Conservation (phyloP, 2,888 invertebrate species). For the Drosophila trichaetosa region DNA sequence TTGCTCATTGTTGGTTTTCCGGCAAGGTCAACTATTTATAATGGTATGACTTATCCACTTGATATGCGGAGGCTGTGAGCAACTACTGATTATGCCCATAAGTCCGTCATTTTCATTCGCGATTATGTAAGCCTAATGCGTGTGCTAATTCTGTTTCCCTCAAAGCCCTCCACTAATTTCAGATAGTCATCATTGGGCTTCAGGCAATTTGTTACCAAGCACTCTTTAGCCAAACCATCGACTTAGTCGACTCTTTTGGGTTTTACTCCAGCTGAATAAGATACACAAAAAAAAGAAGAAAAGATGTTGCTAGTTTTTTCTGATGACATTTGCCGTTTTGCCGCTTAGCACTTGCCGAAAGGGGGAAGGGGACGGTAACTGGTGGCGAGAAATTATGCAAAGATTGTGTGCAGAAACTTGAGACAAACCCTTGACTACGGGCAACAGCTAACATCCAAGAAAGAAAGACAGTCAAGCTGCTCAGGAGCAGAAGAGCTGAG, state of each 20-base stretch:
- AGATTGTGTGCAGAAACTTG: constrained; percentile 73
- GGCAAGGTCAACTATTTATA: background rate
- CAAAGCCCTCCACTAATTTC: constrained; percentile 26
- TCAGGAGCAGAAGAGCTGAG: constrained; percentile 34
- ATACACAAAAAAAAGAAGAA: constrained; percentile 24
- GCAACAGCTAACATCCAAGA: constrained; percentile 23
- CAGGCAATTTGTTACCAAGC: constrained; percentile 44
- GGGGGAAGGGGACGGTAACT: background rate
- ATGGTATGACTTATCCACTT: constrained; percentile 12
- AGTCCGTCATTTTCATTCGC: constrained; percentile 40
- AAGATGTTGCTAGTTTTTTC: constrained; percentile 50
- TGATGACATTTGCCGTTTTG: constrained; percentile 66
- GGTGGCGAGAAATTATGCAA: constrained; percentile 67
- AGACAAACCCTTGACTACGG: constrained; percentile 37
- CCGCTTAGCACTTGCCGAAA: constrained; percentile 35
- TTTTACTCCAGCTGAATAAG: constrained; percentile 16
- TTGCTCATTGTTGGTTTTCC: background rate
- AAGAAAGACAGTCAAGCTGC: constrained; percentile 51
- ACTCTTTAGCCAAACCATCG: constrained; percentile 26
- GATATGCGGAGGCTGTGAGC: constrained; percentile 22
- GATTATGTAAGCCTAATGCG: constrained; percentile 45
- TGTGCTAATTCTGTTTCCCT: constrained; percentile 40
- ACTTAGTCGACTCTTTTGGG: constrained; percentile 15
- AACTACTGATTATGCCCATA: constrained; percentile 38
- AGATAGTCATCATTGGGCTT: constrained; percentile 53